Base-by-base conservation (phyloP, 2,113 vertebrate genomes). In the Lagopus muta region DNA sequence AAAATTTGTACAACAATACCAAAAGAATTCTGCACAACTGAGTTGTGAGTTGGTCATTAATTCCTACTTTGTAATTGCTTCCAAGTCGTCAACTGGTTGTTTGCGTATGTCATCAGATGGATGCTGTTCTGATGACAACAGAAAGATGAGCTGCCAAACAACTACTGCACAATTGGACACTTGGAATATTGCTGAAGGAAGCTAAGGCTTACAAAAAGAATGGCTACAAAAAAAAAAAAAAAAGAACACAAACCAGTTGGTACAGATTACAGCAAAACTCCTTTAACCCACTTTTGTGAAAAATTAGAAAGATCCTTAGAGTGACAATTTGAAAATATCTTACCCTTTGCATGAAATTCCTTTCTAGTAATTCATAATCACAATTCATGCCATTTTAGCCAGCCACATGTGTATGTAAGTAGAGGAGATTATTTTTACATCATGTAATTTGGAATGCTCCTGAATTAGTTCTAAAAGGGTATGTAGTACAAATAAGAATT, bases 301-400 rank as follows among this genome's bases (percentile, higher is more conserved):
- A 86, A 6, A 52, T 18, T 8, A 72, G 13, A 75, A 81, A 64
- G 36, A 77, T 42, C 77, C 11, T 32, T 78, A 2, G 52, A 82
- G 6, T 7, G 22, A 84, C 42, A 2, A 25, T 17, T 5, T 11
- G 28, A 18, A 48, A 82, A 54, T 42, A 69, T 27, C n/a, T 75
- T 4, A 14, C 45, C 10, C 50, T 71, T 83, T 2, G 3, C 34
- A 65, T 48, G 40, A 54, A 0, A 8, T 2, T 4, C 1, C 4
- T 64, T 89, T 48, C 45, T 34, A 24, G 57, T 21, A 54, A 38
- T 55, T 86, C 13, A 89, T 13, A 19, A 28, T 92, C 34, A 55
- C 16, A 64, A 9, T 48, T 86, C 5, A 2, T 30, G 6, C 48
- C 62, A 75, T 76, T 90, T 57, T 64, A 36, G 13, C 12, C 13